Percentiles rank a stretch among this genome's conserved stretches.
Evolutionary conservation across 2,797 vertebrate genomes (phyloP).

Genomic region (Anisognathus igniventris): DNA sequence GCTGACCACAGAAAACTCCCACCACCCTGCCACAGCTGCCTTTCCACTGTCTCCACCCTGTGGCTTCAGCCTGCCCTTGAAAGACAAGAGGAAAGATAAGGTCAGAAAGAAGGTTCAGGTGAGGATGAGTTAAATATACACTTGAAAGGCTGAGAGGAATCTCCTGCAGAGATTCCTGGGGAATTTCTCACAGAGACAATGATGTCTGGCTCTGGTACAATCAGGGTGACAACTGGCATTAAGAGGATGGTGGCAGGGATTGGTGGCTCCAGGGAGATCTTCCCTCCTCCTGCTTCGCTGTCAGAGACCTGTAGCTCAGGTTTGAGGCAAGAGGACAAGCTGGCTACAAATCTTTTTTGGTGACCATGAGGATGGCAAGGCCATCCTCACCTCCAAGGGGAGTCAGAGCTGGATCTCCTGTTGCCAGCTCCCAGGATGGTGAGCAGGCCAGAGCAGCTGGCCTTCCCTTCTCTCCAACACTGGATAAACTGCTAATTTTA

Average conservation of each 20-base stretch:
- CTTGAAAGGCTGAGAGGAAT: not conserved
- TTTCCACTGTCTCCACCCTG: not conserved
- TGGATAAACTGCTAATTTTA: conserved; percentile 21
- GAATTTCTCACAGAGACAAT: not conserved
- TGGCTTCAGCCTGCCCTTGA: not conserved
- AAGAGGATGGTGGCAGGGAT: not conserved
- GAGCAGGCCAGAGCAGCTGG: not conserved
- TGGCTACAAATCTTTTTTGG: not conserved
- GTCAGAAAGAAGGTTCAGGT: not conserved
- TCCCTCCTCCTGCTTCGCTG: not conserved
- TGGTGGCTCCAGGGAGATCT: not conserved
- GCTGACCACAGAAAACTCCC: not conserved
- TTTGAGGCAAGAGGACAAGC: not conserved
- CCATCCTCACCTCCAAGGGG: not conserved
- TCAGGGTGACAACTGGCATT: not conserved
- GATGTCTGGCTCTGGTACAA: not conserved
- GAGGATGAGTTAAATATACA: not conserved
- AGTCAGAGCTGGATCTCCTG: not conserved
- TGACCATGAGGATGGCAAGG: rapidly evolving
- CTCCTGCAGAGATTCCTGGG: not conserved
- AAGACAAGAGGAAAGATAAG: not conserved
- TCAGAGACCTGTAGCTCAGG: not conserved
- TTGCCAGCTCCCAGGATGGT: not conserved
- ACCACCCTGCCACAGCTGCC: not conserved
- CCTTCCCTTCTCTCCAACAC: rapidly evolving